Conservation (phyloP, 35 echinoderm and acorn worm species). For the Strongylocentrotus purpuratus region DNA sequence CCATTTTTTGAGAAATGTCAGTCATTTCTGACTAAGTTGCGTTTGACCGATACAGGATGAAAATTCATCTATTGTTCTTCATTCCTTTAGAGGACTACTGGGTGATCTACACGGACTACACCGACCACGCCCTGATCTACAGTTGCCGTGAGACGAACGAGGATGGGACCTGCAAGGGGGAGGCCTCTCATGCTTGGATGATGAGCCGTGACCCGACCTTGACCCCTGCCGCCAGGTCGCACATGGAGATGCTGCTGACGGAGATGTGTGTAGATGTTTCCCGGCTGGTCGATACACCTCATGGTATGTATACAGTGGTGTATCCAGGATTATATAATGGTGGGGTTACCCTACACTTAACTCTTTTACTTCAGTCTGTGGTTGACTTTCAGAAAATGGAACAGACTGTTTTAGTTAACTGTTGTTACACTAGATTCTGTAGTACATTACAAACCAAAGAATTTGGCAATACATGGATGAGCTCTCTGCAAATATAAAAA, state of each 20-base stretch:
- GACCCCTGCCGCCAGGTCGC: not conserved
- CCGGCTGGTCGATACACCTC: not conserved
- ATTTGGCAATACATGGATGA: no score
- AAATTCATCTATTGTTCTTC: not conserved
- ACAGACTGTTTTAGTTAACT: no score
- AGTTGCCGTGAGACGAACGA: constrained; percentile 13
- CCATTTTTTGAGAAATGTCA: no score
- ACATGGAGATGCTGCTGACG: constrained; percentile 14
- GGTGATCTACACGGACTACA: constrained; percentile 56
- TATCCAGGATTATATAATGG: not conserved
- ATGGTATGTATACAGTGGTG: not conserved
- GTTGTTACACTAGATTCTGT: no score
- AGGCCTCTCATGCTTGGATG: constrained; percentile 14
- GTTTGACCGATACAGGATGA: no score
- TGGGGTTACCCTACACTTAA: not conserved
- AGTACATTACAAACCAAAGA: no score
- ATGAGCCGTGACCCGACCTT: constrained; percentile 28
- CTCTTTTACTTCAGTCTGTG: no score
- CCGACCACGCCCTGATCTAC: constrained; percentile 38
- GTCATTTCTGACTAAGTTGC: no score
- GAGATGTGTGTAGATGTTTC: constrained; percentile 43
- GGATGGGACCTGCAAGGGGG: constrained; percentile 30
- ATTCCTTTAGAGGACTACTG: constrained; percentile 48
- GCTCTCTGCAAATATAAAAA: no score
- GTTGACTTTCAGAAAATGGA: no score